Evolutionary conservation across 2,113 vertebrate genomes (phyloP), one percentile per base, ranked within the genome.

Genomic region (Caranx melampygus): DNA sequence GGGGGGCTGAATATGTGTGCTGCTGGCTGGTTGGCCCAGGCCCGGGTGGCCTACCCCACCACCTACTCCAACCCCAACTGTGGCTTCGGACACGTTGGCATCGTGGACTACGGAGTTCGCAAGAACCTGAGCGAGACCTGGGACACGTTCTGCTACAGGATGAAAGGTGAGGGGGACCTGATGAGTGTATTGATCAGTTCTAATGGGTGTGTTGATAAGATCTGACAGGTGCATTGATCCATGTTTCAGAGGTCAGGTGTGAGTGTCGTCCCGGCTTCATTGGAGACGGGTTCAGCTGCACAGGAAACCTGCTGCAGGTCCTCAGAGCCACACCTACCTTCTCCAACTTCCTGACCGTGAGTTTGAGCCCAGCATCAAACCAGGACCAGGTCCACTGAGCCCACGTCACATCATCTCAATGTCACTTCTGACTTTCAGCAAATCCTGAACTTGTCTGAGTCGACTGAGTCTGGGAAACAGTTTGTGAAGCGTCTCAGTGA

Each of bases 91-190:
- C 71, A 96, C 0, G 93, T 99, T 0, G 98, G 98, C 65, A 98
- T 99, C 0, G 95, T 99, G 60, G 97, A 99, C 87, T 99, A 99
- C 0, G 96, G 97, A 0, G 37, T 5, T 18, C 96, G 97, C 74
- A 83, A 35, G 70, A 96, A 97, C 76, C 84, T 94, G 80, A 96
- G 94, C 0, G 97, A 98, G 92, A 96, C 84, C 31, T 99, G 97
- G 97, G 97, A 99, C 33, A 92, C 93, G 33, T 99, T 97, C 95
- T 99, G 98, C 92, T 98, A 96, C 91, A 88, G 97, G 77, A 90
- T 96, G 87, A 97, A 97, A 91, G 97, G 98, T 98, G 84, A 93
- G 55, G 45, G n/a, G 1, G 18, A 47, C 5, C 35, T 26, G 26
- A 26, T 26, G 26, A 5, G 8, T 37, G 37, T 37, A 37, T 37